Conservation (phyloP, 2,888 invertebrate species). For the Heteromurus nitidus region DNA sequence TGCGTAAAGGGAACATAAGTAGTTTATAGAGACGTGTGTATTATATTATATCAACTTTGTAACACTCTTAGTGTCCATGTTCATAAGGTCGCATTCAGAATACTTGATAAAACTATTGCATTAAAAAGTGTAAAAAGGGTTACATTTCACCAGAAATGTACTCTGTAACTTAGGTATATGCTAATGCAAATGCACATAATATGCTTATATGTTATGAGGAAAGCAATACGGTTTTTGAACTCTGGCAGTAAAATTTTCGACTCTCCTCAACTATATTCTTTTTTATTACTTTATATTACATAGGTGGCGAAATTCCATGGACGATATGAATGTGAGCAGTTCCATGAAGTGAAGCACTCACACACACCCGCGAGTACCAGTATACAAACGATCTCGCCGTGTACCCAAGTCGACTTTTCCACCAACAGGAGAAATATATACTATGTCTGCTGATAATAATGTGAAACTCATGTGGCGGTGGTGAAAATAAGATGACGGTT, state of each 20-base stretch:
- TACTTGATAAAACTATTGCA: no score
- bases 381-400: not conserved
- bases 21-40: no score
- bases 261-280: no score
- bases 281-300: conserved; percentile 18
- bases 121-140: no score
- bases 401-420: conserved; percentile 11
- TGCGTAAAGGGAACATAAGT: conserved; percentile 7
- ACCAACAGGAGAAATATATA: conserved; percentile 8
- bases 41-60: not conserved
- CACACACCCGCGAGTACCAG: no score
- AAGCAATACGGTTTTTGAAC: not conserved
- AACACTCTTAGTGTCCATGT: no score
- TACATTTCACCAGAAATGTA: no score
- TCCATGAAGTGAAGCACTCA: no score
- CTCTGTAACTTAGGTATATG: not conserved
- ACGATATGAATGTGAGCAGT: not conserved
- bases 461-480: conserved; percentile 8
- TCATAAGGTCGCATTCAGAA: no score
- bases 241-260: conserved; percentile 13
- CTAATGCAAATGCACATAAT: not conserved
- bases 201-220: no score
- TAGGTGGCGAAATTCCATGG: conserved; percentile 13
- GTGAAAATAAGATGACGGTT: conserved; percentile 54
- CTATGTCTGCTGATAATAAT: conserved; percentile 5